Base-by-base conservation (phyloP, 2,888 invertebrate species). In the Eretmocerus hayati region DNA sequence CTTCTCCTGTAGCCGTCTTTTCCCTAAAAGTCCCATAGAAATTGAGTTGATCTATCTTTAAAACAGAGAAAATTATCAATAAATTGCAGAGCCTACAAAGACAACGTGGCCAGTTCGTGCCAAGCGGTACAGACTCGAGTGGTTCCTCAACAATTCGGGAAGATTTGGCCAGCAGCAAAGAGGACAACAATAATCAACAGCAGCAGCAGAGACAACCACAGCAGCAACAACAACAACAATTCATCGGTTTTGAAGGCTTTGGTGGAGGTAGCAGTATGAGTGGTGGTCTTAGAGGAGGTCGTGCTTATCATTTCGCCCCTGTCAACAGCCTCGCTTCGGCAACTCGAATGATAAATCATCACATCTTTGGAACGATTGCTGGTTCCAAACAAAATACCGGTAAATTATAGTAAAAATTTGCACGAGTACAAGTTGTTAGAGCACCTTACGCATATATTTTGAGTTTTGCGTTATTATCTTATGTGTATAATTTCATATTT, bases 311-410 rank as follows among this genome's bases (percentile, higher is more conserved):
- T 38, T 80, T 81, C 59, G 77, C 80, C 67, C 79, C 82, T 50
- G 75, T 78, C 48, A 80, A 80, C 70, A 80, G 82, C 64, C 72
- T 85, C 60, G 81, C 81, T 57, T 83, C 84, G 54, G 84, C 84
- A 57, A 82, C 84, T 50, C 78, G 84, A 61, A 76, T 84, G 60
- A 81, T 85, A 65, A 84, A 85, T 73, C 84, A 85, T 65, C 85
- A 84, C 73, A 74, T 85, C 58, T 83, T 84, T 68, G 83, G 84
- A 62, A 78, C 76, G 59, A 65, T 74, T 51, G 71, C 72, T 58
- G 73, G 75, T 60, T 67, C 74, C 47, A 75, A 73, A 62, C 70
- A 70, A 46, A 63, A 65, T 58, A 64, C 66, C 56, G 69, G 71
- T 69, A 64, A 65, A 62, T n/a, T n/a, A n/a, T n/a, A n/a, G n/a